Evolutionary conservation across 2,888 invertebrate genomes (phyloP).

Genomic region (Portevinia maculata): DNA sequence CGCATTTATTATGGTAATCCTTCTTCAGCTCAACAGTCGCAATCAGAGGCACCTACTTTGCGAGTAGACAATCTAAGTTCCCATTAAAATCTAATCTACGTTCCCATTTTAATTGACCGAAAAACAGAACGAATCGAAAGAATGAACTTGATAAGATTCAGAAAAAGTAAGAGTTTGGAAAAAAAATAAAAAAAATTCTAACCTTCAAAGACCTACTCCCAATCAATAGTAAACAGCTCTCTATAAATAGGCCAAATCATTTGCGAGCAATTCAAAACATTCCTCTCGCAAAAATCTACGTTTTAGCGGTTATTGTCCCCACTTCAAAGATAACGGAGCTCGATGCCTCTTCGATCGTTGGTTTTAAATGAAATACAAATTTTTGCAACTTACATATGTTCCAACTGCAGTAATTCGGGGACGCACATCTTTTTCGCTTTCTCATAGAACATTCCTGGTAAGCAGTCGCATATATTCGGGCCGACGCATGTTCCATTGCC

Average conservation of each 20-base stretch:
- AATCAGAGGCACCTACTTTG: too few relatives aligned
- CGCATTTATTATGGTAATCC: too few relatives aligned
- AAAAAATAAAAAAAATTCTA: neutral
- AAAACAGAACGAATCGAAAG: too few relatives aligned
- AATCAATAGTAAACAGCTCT: too few relatives aligned
- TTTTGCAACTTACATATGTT: slow-evolving; percentile 72
- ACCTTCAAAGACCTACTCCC: neutral
- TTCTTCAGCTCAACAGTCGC: too few relatives aligned
- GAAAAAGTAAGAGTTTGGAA: neutral
- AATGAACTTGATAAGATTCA: neutral
- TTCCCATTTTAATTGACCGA: too few relatives aligned
- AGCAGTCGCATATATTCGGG: slow-evolving; percentile 75
- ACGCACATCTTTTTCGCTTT: slow-evolving; percentile 73
- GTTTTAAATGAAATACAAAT: neutral
- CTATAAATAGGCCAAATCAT: neutral
- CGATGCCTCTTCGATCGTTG: neutral
- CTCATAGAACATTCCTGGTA: slow-evolving; percentile 72
- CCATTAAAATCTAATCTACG: too few relatives aligned
- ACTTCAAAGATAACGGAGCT: slow-evolving; percentile 12
- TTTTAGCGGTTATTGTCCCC: slow-evolving; percentile 6
- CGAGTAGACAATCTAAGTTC: too few relatives aligned
- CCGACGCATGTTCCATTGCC: slow-evolving; percentile 75
- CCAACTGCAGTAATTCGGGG: slow-evolving; percentile 44
- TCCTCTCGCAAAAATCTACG: neutral
- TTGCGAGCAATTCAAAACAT: neutral